A percentile compares a stretch with the other conserved stretches of the same genome.
phyloP scores from a whole-genome alignment of 2,113 vertebrate genomes.

The Columbina picui region DNA sequence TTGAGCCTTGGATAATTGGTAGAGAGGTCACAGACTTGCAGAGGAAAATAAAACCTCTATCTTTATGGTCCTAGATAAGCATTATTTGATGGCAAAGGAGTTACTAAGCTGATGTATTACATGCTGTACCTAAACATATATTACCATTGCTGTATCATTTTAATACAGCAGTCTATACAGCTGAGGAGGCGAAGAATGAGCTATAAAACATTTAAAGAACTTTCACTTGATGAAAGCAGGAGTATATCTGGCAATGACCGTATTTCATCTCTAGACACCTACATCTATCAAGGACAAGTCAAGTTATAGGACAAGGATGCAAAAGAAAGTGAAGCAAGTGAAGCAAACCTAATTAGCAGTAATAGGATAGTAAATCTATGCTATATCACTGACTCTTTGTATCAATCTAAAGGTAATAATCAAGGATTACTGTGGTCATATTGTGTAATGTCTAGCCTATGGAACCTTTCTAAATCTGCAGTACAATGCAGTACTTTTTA shows the following conservation, averaged over 20 bases:
- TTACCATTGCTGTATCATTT: not conserved
- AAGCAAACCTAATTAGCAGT: conserved; percentile 51
- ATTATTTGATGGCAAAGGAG: not conserved
- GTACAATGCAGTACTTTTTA: not conserved
- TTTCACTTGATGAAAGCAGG: not conserved
- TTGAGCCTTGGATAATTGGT: conserved; percentile 41
- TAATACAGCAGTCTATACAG: not conserved
- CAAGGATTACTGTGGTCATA: not conserved
- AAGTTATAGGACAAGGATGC: not conserved
- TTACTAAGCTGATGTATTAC: conserved; percentile 1
- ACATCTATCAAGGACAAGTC: conserved; percentile 27
- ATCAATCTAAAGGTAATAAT: conserved; percentile 4
- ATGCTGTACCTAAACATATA: not conserved
- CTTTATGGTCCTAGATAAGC: not conserved
- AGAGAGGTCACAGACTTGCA: conserved; percentile 8
- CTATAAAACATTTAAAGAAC: not conserved
- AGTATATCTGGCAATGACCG: not conserved
- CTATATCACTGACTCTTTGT: not conserved
- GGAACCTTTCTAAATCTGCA: not conserved
- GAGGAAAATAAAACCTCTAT: not conserved
- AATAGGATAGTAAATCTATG: conserved; percentile 37
- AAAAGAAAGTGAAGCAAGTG: conserved; percentile 28
- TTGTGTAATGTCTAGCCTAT: not conserved
- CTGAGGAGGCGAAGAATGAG: not conserved
- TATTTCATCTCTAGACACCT: not conserved